These are phyloP conservation scores for Clarias platycephalus DNA, from an alignment of 2,797 vertebrate genomes.

Conservation along the genomic window DNA sequence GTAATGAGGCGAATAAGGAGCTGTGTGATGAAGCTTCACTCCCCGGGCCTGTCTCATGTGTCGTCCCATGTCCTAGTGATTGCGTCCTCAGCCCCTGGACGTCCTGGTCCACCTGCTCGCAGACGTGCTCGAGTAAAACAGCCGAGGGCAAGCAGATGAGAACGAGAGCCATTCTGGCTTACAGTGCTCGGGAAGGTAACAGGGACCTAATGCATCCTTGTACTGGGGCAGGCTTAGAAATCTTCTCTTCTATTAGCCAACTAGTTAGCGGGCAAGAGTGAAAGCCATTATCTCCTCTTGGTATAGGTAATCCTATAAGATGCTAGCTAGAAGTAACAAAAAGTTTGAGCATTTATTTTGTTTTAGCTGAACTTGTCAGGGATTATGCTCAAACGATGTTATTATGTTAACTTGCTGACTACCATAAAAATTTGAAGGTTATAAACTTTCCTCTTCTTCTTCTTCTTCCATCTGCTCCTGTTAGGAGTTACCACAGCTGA, in stretches of 20 bases:
- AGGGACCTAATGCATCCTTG: constrained; percentile 5
- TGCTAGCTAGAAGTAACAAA: not conserved
- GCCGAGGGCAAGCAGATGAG: constrained; percentile 92
- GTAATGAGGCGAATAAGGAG: constrained; percentile 78
- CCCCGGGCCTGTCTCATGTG: constrained; percentile 80
- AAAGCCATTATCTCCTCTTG: not conserved
- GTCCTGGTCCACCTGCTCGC: constrained; percentile 90
- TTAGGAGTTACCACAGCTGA: too few species aligned
- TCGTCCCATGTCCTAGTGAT: constrained; percentile 89
- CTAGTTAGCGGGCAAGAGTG: not conserved
- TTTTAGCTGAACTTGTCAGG: not conserved
- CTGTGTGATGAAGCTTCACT: constrained; percentile 82
- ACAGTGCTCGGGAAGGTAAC: constrained; percentile 91
- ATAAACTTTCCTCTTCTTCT: not conserved
- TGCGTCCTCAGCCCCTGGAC: constrained; percentile 96
- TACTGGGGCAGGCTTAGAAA: constrained; percentile 44
- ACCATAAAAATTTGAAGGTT: not conserved
- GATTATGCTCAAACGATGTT: not conserved
- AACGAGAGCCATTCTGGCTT: constrained; percentile 89
- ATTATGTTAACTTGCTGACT: not conserved
- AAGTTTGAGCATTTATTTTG: not conserved
- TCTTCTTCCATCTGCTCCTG: too few species aligned
- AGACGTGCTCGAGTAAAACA: constrained; percentile 97
- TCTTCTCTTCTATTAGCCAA: constrained; percentile 20
- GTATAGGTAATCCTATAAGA: not conserved